These are phyloP conservation scores for Buathra laborator DNA, from an alignment of 2,888 invertebrate species.

Conservation along the genomic window DNA sequence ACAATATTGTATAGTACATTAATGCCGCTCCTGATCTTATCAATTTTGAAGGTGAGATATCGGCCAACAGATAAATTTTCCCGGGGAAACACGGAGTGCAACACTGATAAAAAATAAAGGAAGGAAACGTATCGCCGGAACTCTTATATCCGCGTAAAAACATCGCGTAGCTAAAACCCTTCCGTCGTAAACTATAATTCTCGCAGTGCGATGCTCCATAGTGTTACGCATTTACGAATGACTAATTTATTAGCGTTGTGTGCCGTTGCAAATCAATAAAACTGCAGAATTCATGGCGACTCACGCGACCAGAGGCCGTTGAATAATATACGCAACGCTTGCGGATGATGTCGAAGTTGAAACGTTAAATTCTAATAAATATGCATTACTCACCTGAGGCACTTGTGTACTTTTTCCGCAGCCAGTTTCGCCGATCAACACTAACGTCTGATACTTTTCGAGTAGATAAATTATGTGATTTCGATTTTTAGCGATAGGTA, in stretches of 20 bases:
- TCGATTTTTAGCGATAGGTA: slow-evolving; percentile 95
- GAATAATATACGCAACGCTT: too few relatives aligned
- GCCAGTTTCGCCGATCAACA: slow-evolving; percentile 97
- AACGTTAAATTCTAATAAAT: slow-evolving; percentile 4
- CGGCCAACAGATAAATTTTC: background rate
- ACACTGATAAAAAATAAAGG: background rate
- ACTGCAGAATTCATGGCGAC: background rate
- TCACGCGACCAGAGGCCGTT: too few relatives aligned
- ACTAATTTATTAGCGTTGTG: background rate
- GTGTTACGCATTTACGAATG: background rate
- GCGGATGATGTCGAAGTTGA: too few relatives aligned
- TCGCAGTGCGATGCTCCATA: too few relatives aligned
- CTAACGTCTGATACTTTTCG: slow-evolving; percentile 95
- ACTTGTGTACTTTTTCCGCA: slow-evolving; percentile 98
- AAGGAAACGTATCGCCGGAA: too few relatives aligned
- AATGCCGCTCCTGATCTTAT: background rate
- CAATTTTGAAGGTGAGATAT: background rate
- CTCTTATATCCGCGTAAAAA: too few relatives aligned
- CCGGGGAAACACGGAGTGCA: background rate
- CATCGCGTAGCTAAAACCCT: too few relatives aligned
- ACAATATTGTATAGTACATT: background rate
- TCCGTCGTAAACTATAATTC: too few relatives aligned
- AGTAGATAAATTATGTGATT: slow-evolving; percentile 95
- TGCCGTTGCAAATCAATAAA: background rate
- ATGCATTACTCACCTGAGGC: slow-evolving; percentile 90